Evolutionary conservation across 2,113 vertebrate genomes (phyloP), one percentile per base, ranked within the genome.

Genomic region (Corythornis madagascariensis): DNA sequence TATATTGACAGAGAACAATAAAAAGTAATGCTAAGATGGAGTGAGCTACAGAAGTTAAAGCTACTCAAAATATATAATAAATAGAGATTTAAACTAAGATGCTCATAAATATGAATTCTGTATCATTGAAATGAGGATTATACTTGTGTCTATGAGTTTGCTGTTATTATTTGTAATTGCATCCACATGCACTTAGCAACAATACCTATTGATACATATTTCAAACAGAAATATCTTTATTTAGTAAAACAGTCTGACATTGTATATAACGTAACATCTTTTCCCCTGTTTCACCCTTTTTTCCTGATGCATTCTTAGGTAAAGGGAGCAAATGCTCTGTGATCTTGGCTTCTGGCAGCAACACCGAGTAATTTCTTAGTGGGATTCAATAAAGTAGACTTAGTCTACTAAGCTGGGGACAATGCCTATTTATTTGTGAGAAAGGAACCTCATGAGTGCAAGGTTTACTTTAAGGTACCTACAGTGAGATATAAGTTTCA

Each of bases 1-100:
- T 81, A 65, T 45, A 38, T 69, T 94, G 77, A 79, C 71, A 93
- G 60, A 84, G 67, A 93, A 93, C 20, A 88, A 80, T 73, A 94
- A 90, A 91, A 93, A 73, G 31, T 53, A 43, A 90, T 83, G 59
- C 38, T 73, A 52, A 86, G 70, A 55, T 82, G 52, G 28, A 92
- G 64, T 73, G 66, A 89, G 47, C 69, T 4, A 3, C 66, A 6
- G 4, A 92, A 93, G 63, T 67, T 83, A 76, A 86, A 94, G 70
- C 38, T 82, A 83, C 64, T 77, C 22, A 64, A 89, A 92, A 73
- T 43, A 11, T 70, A 35, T 55, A 82, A 50, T 31, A 89, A 94
- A 89, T 29, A 83, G 42, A 89, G 38, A 90, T 94, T 45, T 70
- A 83, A 87, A 74, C 15, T 73, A 70, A 89, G 55, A 93, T 63